Evolutionary conservation across 2,888 invertebrate genomes (phyloP).

Genomic region (Galeruca laticollis): DNA sequence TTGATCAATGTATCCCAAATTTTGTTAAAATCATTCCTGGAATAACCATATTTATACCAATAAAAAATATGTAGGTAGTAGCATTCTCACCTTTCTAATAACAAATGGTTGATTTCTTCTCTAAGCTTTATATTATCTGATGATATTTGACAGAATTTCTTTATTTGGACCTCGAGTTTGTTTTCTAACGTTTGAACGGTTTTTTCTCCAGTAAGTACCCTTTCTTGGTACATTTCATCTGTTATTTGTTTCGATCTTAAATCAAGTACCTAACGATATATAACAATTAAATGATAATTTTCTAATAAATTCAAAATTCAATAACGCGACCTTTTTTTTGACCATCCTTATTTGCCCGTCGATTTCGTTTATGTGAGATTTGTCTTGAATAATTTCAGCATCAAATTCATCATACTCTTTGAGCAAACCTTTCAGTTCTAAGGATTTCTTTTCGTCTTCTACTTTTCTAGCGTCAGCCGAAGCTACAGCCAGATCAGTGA

Average conservation of each 20-base stretch:
- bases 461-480: slow-evolving; percentile 71
- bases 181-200: slow-evolving; percentile 79
- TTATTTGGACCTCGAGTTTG: slow-evolving; percentile 78
- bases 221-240: slow-evolving; percentile 67
- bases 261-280: slow-evolving; percentile 42
- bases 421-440: slow-evolving; percentile 70
- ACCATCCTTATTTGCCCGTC: slow-evolving; percentile 67
- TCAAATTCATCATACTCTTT: slow-evolving; percentile 70
- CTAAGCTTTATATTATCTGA: slow-evolving; percentile 80
- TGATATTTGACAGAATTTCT: slow-evolving; percentile 81
- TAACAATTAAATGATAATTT: not conserved
- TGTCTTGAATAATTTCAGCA: slow-evolving; percentile 61
- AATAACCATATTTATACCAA: slow-evolving; percentile 24
- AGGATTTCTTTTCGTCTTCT: slow-evolving; percentile 69
- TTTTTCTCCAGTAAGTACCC: slow-evolving; percentile 68
- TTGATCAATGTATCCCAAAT: slow-evolving; percentile 83
- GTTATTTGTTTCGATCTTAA: slow-evolving; percentile 58
- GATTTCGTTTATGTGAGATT: slow-evolving; percentile 66
- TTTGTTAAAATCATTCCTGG: slow-evolving; percentile 81
- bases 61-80: not conserved
- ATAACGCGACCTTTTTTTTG: slow-evolving; percentile 45
- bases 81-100: slow-evolving; percentile 15
- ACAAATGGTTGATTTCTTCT: slow-evolving; percentile 69
- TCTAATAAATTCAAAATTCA: slow-evolving; percentile 1
- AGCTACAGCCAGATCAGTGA: slow-evolving; percentile 73